A percentile compares a stretch with the other conserved stretches of the same genome.
These are phyloP conservation scores for Threskiornis aethiopicus DNA, from an alignment of 2,797 vertebrate genomes.

Conservation along the genomic window DNA sequence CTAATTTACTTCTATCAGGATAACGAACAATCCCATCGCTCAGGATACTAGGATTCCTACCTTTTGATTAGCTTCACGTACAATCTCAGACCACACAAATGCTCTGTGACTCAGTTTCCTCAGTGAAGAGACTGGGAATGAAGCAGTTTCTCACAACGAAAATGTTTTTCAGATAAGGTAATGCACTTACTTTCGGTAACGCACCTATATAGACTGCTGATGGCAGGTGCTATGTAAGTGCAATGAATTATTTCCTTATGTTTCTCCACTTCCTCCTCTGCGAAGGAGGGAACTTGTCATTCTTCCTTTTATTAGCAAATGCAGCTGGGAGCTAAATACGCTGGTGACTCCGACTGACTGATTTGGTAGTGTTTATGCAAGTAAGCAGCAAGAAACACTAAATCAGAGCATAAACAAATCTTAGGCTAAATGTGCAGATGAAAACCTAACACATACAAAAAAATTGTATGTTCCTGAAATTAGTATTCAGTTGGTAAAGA, in stretches of 20 bases:
- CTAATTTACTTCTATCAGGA: background rate
- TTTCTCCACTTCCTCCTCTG: background rate
- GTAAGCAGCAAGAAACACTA: conserved; percentile 23
- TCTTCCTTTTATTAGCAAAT: conserved; percentile 23
- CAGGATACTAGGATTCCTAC: background rate
- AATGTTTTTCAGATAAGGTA: background rate
- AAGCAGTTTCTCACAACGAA: background rate
- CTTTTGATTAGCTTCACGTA: background rate
- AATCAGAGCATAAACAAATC: conserved; percentile 47
- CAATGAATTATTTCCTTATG: background rate
- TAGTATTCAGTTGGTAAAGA: background rate
- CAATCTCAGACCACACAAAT: background rate
- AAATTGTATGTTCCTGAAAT: background rate
- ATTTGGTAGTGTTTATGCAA: conserved; percentile 37
- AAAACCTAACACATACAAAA: conserved; percentile 22
- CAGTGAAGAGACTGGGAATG: background rate
- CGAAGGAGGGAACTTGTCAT: background rate
- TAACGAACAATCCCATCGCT: background rate
- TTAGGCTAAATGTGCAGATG: background rate
- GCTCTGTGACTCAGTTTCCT: background rate
- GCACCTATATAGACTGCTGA: background rate
- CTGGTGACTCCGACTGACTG: conserved; percentile 9
- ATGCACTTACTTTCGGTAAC: background rate
- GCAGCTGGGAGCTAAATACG: conserved; percentile 15
- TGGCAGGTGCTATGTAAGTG: background rate